phyloP scores from a whole-genome alignment of 2,113 vertebrate genomes.

The Neolamprologus toae region DNA sequence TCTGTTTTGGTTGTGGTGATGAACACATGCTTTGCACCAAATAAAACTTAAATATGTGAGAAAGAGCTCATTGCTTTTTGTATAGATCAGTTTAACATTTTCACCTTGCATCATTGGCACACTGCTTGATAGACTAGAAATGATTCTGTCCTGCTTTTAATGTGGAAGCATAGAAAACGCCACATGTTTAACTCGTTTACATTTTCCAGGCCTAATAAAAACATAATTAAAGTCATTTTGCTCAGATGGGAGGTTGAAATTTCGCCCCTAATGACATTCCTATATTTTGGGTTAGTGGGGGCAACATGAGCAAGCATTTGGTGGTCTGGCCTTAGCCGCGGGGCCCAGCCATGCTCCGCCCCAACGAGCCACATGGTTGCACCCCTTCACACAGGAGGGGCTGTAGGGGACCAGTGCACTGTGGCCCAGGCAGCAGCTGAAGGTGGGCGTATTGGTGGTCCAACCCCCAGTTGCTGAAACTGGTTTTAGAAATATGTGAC shows the following conservation, averaged over 20 bases:
- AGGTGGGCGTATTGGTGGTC: neutral
- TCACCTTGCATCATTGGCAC: neutral
- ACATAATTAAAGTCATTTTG: neutral
- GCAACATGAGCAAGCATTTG: neutral
- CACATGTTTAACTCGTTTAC: neutral
- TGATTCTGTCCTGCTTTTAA: neutral
- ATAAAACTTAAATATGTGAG: neutral
- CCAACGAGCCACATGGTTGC: neutral
- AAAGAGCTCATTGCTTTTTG: slow-evolving; percentile 10
- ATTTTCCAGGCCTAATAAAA: neutral
- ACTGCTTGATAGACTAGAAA: neutral
- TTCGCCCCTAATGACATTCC: neutral
- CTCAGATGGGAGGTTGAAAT: neutral
- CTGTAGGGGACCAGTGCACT: neutral
- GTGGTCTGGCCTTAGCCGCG: neutral
- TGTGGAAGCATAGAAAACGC: neutral
- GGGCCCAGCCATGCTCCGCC: neutral
- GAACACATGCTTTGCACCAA: neutral
- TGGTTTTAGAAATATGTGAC: neutral
- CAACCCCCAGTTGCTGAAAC: neutral
- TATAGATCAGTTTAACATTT: neutral
- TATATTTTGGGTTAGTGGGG: neutral
- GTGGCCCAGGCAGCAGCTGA: neutral
- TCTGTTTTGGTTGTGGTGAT: neutral
- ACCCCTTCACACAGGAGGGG: neutral